phyloP scores from a whole-genome alignment of 2,888 invertebrate genomes.

The Leptinotarsa rubiginosa region DNA sequence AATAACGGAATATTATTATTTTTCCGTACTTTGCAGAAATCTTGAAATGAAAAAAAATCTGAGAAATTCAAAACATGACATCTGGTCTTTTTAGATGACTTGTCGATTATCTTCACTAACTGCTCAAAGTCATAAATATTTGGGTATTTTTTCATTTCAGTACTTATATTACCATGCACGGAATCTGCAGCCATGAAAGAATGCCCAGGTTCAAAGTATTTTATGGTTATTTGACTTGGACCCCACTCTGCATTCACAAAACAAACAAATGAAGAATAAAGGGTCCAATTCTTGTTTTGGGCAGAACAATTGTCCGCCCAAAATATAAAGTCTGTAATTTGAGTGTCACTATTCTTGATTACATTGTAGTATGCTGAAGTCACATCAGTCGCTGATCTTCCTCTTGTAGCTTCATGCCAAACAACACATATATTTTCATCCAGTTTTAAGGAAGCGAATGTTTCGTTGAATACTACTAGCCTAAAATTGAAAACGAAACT shows the following conservation, averaged over 20 bases:
- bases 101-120: background rate
- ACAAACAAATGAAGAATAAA: slow-evolving; percentile 13
- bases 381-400: slow-evolving; percentile 1
- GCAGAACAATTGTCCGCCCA: background rate
- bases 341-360: slow-evolving; percentile 6
- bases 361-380: slow-evolving; percentile 8
- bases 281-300: slow-evolving; percentile 10
- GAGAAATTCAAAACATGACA: background rate
- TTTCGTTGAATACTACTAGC: slow-evolving; percentile 1
- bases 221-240: background rate
- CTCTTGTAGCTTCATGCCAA: background rate
- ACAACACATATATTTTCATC: slow-evolving; percentile 4
- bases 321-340: slow-evolving; percentile 2
- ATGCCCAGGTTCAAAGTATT: slow-evolving; percentile 5
- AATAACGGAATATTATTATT: background rate
- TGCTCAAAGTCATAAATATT: background rate
- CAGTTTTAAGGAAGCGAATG: background rate
- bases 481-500: background rate
- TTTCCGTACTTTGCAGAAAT: background rate
- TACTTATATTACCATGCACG: background rate
- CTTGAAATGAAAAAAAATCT: slow-evolving; percentile 3
- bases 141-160: background rate
- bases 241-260: slow-evolving; percentile 18
- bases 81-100: background rate
- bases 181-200: background rate